Conservation (phyloP, 2,888 invertebrate species). For the Eupithecia tripunctaria region DNA sequence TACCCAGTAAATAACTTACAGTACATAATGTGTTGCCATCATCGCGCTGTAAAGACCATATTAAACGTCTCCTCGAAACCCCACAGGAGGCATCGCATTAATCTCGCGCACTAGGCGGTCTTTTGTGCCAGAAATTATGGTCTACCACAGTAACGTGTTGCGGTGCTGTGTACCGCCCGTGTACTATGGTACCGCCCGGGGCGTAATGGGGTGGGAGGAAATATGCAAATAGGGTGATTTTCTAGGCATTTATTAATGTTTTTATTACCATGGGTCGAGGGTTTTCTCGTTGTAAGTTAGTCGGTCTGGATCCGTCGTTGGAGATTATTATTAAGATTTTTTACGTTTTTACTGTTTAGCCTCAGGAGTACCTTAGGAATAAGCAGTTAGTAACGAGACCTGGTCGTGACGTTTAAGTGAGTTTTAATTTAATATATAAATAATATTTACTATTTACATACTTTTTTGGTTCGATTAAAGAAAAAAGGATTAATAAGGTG, state of each 20-base stretch:
- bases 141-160: constrained; percentile 31
- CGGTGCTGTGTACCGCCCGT: constrained; percentile 18
- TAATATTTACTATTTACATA: too few species aligned
- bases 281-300: neutral
- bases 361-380: too few species aligned
- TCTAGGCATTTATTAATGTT: constrained; percentile 13
- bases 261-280: constrained; percentile 3
- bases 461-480: too few species aligned
- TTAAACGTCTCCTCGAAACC: constrained; percentile 27
- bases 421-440: too few species aligned
- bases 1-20: neutral
- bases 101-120: constrained; percentile 67
- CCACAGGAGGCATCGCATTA: constrained; percentile 63
- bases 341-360: neutral
- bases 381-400: too few species aligned
- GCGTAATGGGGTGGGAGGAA: constrained; percentile 23
- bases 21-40: constrained; percentile 1
- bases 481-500: too few species aligned
- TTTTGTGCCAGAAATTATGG: constrained; percentile 67
- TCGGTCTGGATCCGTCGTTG: neutral
- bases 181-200: constrained; percentile 17
- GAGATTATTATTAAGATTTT: neutral
- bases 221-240: constrained; percentile 10
- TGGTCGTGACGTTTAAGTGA: too few species aligned
- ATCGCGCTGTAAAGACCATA: neutral